Evolutionary conservation across 2,797 vertebrate genomes (phyloP), one percentile per base, ranked within the genome.

Genomic region (Liasis olivaceus): DNA sequence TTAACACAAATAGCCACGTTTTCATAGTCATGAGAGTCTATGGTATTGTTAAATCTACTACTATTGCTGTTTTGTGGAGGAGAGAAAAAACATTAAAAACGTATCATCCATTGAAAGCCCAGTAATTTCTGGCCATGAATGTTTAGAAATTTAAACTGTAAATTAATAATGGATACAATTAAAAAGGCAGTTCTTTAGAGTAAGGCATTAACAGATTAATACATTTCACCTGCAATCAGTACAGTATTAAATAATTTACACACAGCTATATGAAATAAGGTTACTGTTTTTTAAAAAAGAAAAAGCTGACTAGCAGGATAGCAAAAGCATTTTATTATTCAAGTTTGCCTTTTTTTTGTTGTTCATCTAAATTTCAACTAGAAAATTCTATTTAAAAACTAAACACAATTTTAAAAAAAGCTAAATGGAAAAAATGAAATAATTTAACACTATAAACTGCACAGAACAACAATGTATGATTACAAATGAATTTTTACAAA

Each of bases 1-100:
- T 99, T 99, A 99, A 99, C 99, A 99, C 99, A 99, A 99, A 99
- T 98, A 98, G 98, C 99, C 99, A 98, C 98, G 98, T 99, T 98
- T 98, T 99, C 98, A 99, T 98, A 99, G 99, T 98, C 98, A 99
- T 98, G 99, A 99, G 98, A 98, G 98, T 99, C 98, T 99, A 99
- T 97, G 98, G 98, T 98, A 99, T 98, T 99, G 98, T 98, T 98
- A 98, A 98, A 99, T 98, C 98, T 98, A 98, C 98, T 98, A 99
- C 98, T 99, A 99, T 98, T 97, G 98, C 98, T 99, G 99, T 98
- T 98, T 99, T 98, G 98, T 98, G 98, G 99, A 96, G 98, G 98
- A 98, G 97, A 98, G 97, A 98, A 98, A 96, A 98, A 98, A 98
- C 96, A 98, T 98, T 98, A 98, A 98, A 98, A 98, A 97, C 96